Evolutionary conservation across 1,140 invertebrate species (phyloP), one percentile per base, ranked within the genome.

Genomic region (Magallana ariakensis): DNA sequence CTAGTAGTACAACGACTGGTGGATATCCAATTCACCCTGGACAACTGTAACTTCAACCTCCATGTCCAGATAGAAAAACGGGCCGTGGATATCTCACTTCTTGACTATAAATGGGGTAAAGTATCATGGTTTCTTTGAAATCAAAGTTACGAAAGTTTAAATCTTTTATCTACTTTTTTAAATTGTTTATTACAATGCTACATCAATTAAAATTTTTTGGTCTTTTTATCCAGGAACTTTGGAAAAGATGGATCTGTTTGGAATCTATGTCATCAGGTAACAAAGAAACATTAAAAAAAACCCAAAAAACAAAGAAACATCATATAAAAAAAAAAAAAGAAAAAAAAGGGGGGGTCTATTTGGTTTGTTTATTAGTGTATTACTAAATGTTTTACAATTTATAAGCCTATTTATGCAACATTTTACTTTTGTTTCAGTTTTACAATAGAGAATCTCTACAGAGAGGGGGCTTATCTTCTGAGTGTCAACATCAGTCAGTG

Each of bases 401-500:
- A 46, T 46, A 46, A 46, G 33, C 33, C 33, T 46, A 46, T 46
- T 46, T 46, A 46, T 62, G 58, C 15, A 75, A 0, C 33, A n/a
- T 54, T 82, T 55, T 2, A 58, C 83, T 16, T n/a, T 54, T 80
- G 26, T 87, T 87, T 10, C 85, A 90, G 89, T 58, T 87, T 87
- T 66, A 75, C 80, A 0, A 62, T 90, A 16, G 85, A 90, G 81
- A 85, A 88, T 54, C 58, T 90, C 81, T 87, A 87, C 60, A 54
- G 54, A 46, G 87, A 88, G 62, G 13, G 55, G n/a, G 66, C 83
- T 9, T 90, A 87, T 75, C 75, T 90, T 5, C 58, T 90, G 13
- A 88, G 83, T 84, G 19, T 87, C 66, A 88, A 90, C 46, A 26
- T 90, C 11, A 88, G 87, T 84, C 19, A 87, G 15, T 90, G 89